Evolutionary conservation across 2,888 invertebrate species (phyloP).

Genomic region (Atherix ibis): DNA sequence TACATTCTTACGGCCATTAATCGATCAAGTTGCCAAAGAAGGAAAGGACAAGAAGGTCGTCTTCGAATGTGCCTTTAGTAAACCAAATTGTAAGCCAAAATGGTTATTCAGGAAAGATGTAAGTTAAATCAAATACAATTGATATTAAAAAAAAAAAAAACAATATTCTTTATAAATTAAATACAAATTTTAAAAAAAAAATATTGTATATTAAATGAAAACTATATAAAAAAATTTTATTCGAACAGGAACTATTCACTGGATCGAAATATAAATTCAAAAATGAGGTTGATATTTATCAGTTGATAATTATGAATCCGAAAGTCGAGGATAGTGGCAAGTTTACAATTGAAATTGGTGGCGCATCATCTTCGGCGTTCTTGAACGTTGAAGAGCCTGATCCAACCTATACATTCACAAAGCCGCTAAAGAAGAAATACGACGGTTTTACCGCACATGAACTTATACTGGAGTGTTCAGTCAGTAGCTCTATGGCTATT

Average conservation of each 20-base stretch:
- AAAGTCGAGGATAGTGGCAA: conserved; percentile 95
- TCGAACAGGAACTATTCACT: conserved; percentile 88
- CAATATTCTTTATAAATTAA: too few species aligned
- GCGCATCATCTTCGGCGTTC: conserved; percentile 74
- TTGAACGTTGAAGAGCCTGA: conserved; percentile 96
- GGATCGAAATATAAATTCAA: conserved; percentile 95
- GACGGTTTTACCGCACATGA: conserved; percentile 87
- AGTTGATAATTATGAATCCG: conserved; percentile 74
- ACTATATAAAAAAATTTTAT: too few species aligned
- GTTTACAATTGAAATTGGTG: conserved; percentile 89
- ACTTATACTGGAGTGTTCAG: conserved; percentile 77
- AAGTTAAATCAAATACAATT: conserved; percentile 39
- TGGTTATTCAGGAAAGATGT: conserved; percentile 89
- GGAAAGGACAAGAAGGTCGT: conserved; percentile 90
- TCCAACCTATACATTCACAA: conserved; percentile 83
- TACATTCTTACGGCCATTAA: conserved; percentile 82
- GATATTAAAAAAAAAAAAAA: too few species aligned
- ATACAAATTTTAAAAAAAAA: too few species aligned
- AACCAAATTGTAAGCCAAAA: conserved; percentile 86
- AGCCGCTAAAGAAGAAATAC: conserved; percentile 71
- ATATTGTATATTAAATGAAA: too few species aligned
- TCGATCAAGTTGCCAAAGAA: conserved; percentile 88
- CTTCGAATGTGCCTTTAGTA: conserved; percentile 90
- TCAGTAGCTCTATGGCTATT: conserved; percentile 84
- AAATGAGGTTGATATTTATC: conserved; percentile 81